A percentile compares a stretch with the other conserved stretches of the same genome.
These are phyloP conservation scores for Bombus affinis DNA, from an alignment of 1,140 invertebrate genomes.

Conservation along the genomic window DNA sequence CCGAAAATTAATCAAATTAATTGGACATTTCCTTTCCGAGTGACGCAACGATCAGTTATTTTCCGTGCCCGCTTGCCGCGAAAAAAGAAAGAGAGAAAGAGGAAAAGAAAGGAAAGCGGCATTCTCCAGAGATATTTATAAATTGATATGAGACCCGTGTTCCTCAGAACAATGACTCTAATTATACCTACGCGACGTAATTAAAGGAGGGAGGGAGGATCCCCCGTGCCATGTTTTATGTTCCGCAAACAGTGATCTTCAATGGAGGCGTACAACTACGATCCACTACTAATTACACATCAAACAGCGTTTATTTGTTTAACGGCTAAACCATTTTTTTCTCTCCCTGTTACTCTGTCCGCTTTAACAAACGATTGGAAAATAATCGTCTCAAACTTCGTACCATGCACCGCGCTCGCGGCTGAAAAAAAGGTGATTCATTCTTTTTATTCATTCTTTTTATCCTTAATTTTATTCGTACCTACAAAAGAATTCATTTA, in stretches of 20 bases:
- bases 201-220: slow-evolving; percentile 28
- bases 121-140: slow-evolving; percentile 42
- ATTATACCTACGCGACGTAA: slow-evolving; percentile 53
- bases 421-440: no score
- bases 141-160: slow-evolving; percentile 18
- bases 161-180: slow-evolving; percentile 47
- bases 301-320: not conserved
- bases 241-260: slow-evolving; percentile 34
- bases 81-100: not conserved
- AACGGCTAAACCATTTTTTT: not conserved
- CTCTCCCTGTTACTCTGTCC: not conserved
- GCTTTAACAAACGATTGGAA: no score
- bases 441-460: not conserved
- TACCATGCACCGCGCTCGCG: not conserved
- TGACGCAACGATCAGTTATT: slow-evolving; percentile 14
- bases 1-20: not conserved
- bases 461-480: not conserved
- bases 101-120: not conserved
- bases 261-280: slow-evolving; percentile 28
- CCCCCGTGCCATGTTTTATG: not conserved
- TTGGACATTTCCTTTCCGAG: not conserved
- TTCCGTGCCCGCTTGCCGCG: not conserved
- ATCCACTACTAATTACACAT: slow-evolving; percentile 6
- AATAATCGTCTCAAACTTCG: not conserved
- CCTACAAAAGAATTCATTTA: not conserved